phyloP scores from a whole-genome alignment of 2,888 invertebrate species.

The Galeruca laticollis region DNA sequence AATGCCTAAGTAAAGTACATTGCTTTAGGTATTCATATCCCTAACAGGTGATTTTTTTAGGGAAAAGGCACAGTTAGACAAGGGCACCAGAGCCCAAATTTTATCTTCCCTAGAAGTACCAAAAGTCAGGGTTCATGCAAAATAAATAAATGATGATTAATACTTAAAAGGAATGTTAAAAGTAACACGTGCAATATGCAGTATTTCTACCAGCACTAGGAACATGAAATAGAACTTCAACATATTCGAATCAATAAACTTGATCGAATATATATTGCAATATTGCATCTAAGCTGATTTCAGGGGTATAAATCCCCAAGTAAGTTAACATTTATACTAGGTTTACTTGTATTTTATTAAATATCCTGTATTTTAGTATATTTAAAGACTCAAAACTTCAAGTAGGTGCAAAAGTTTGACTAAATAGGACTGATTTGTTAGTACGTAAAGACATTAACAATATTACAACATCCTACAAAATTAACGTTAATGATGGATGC shows the following conservation, averaged over 20 bases:
- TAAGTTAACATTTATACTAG: constrained; percentile 26
- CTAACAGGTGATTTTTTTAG: no score
- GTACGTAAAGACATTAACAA: not conserved
- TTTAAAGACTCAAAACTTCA: not conserved
- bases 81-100: no score
- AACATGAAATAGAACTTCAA: constrained; percentile 9
- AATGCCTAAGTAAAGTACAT: no score
- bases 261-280: not conserved
- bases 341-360: no score
- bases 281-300: constrained; percentile 16
- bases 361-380: not conserved
- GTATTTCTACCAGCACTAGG: constrained; percentile 11
- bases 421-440: not conserved
- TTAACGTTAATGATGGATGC: not conserved
- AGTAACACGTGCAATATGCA: not conserved
- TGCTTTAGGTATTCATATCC: not conserved
- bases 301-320: constrained; percentile 15
- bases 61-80: no score
- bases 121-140: constrained; percentile 1
- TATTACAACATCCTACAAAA: no score
- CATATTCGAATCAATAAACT: constrained; percentile 15
- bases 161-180: not conserved
- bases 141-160: not conserved
- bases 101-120: not conserved
- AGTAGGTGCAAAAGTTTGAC: not conserved